Percentiles rank a stretch among this genome's conserved stretches.
phyloP scores from a whole-genome alignment of 2,797 vertebrate species.

The Peromyscus melanophrys region DNA sequence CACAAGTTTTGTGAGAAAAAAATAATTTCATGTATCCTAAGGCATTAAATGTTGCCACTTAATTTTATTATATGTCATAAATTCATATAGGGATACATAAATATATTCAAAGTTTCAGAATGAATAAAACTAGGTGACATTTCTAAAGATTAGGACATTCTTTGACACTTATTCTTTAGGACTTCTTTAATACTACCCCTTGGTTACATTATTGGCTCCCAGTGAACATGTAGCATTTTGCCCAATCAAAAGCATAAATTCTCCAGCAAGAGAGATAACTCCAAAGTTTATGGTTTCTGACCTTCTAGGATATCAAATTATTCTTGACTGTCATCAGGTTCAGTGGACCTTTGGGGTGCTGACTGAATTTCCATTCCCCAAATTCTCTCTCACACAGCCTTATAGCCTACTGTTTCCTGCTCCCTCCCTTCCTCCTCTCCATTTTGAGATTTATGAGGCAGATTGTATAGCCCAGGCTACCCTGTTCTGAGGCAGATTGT shows the following conservation, averaged over 20 bases:
- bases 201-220: not conserved
- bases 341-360: not conserved
- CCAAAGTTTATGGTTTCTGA: not conserved
- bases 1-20: not conserved
- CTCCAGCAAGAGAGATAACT: not conserved
- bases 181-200: not conserved
- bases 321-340: not conserved
- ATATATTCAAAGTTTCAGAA: not conserved
- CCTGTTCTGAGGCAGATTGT: not conserved
- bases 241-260: not conserved
- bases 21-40: not conserved
- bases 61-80: not conserved
- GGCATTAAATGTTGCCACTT: not conserved
- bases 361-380: not conserved
- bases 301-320: not conserved
- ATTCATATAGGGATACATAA: not conserved
- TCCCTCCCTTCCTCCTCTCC: not conserved
- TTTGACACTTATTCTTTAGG: not conserved
- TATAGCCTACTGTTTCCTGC: not conserved
- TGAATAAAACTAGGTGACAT: not conserved
- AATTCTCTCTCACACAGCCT: not conserved
- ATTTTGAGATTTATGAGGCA: not conserved
- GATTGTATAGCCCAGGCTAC: not conserved
- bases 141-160: not conserved
- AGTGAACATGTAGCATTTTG: not conserved